Evolutionary conservation across 1,140 invertebrate genomes (phyloP), one percentile per base, ranked within the genome.

Genomic region (Drosophila lacertosa): DNA sequence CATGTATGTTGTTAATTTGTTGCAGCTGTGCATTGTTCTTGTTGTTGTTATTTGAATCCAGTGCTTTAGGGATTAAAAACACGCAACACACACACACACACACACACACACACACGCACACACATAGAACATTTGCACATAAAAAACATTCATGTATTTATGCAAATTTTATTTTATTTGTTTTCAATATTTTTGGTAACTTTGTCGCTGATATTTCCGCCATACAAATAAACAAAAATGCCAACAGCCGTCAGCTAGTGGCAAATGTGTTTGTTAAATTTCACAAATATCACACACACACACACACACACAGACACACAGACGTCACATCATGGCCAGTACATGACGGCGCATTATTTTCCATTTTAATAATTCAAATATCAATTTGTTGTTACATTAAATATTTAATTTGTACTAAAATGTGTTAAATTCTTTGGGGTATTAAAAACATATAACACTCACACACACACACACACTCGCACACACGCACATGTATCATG

Each of bases 351-450:
- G 77, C 81, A 84, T 86, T 86, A 86, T 81, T 86, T 86, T 77
- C 73, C 79, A 77, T 81, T 86, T 86, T 86, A 86, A 86, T 86
- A 86, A 86, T 86, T 86, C 81, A 86, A 86, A 86, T 86, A 86
- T 88, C 81, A 86, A 86, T 86, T 86, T 86, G 81, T 86, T 86
- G 81, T 86, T 86, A 80, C 82, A 86, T 77, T 86, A 86, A 86
- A 86, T 86, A 86, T 86, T 86, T 86, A 86, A 86, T 86, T 86
- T 88, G 82, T 81, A 86, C 81, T 86, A 86, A 86, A 86, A 86
- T 86, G 81, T 86, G 81, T 86, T 86, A 86, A 86, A 86, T 86
- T 86, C 81, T 86, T 86, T 86, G 62, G 81, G 81, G 81, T 77
- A 84, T 86, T 84, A 84, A 73, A 66, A 64, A 59, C 58, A 69